These are phyloP conservation scores for Spermophilus dauricus DNA, from an alignment of 2,113 vertebrate species.

Conservation along the genomic window DNA sequence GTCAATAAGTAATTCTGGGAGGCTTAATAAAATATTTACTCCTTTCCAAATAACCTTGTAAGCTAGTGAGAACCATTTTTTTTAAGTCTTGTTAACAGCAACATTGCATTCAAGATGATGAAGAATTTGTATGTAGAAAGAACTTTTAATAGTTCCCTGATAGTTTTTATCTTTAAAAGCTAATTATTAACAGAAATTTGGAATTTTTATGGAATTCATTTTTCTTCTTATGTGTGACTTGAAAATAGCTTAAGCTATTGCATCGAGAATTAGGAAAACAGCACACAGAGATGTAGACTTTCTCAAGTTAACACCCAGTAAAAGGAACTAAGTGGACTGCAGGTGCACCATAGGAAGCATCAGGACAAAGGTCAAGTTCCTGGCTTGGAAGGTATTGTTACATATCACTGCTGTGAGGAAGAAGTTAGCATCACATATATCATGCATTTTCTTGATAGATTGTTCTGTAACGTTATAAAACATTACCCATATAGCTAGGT, in stretches of 20 bases:
- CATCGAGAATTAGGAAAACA: neutral
- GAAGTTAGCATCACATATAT: neutral
- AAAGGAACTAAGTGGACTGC: neutral
- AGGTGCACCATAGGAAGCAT: neutral
- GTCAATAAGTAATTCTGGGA: constrained; percentile 70
- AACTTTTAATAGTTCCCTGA: constrained; percentile 7
- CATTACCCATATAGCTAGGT: neutral
- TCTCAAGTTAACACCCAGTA: neutral
- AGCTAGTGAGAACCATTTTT: neutral
- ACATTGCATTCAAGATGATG: neutral
- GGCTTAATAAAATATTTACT: constrained; percentile 72
- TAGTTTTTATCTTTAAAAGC: neutral
- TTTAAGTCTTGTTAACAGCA: constrained; percentile 60
- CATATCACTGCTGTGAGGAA: neutral
- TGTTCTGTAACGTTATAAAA: neutral
- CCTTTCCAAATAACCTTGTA: constrained; percentile 58
- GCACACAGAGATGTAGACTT: neutral
- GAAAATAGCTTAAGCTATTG: constrained; percentile 1
- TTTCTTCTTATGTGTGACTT: neutral
- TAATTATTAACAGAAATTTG: constrained; percentile 49
- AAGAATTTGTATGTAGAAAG: constrained; percentile 34
- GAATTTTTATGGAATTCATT: constrained; percentile 29
- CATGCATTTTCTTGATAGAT: neutral
- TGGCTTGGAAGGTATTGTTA: neutral
- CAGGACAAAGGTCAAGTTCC: neutral